Conservation (phyloP, 2,797 vertebrate genomes). For the Pangasius krempfi region DNA sequence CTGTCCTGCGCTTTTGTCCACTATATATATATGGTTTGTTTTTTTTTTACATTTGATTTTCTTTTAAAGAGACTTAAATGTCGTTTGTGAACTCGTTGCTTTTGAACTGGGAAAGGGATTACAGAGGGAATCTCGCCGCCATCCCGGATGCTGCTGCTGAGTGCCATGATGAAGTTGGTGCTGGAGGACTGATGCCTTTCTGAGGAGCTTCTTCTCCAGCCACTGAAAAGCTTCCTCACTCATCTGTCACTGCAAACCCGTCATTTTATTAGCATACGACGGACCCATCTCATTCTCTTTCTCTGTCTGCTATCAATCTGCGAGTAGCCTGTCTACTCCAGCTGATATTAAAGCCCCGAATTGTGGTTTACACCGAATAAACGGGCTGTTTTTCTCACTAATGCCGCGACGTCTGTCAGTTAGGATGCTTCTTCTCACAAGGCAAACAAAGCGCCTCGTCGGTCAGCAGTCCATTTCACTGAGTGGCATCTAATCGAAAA, state of each 20-base stretch:
- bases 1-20: not conserved
- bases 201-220: slow-evolving; percentile 41
- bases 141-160: slow-evolving; percentile 55
- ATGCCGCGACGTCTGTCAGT: slow-evolving; percentile 40
- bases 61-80: not conserved
- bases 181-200: slow-evolving; percentile 68
- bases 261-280: slow-evolving; percentile 32
- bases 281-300: not conserved
- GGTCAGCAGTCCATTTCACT: slow-evolving; percentile 65
- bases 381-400: slow-evolving; percentile 7
- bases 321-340: slow-evolving; percentile 23
- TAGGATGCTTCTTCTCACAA: slow-evolving; percentile 71
- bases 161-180: slow-evolving; percentile 63
- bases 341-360: not conserved
- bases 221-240: slow-evolving; percentile 70
- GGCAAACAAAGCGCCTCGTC: slow-evolving; percentile 65
- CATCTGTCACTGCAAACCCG: slow-evolving; percentile 73
- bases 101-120: not conserved
- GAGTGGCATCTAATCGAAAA: slow-evolving; percentile 71
- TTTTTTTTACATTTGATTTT: not conserved
- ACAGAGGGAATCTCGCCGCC: slow-evolving; percentile 9
- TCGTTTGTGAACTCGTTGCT: not conserved
- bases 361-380: not conserved
- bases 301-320: slow-evolving; percentile 71
- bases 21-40: too few relatives aligned